phyloP scores from a whole-genome alignment of 1,140 invertebrate genomes.

The Trinorchestia longiramus region DNA sequence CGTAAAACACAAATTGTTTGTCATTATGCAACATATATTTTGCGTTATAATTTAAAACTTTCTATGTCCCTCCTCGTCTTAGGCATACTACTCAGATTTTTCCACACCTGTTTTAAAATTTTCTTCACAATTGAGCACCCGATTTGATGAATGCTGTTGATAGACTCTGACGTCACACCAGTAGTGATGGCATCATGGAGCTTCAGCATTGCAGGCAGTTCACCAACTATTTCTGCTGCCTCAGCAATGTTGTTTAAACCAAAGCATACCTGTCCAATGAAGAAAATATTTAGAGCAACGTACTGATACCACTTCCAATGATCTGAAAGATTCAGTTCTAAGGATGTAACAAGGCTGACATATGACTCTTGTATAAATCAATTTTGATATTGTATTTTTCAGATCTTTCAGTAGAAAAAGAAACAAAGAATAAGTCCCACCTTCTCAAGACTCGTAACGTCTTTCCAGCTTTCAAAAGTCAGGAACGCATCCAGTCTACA shows the following conservation, averaged over 20 bases:
- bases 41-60: not conserved
- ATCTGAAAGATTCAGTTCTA: not conserved
- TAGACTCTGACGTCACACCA: not conserved
- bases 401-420: not conserved
- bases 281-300: not conserved
- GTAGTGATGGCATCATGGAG: not conserved
- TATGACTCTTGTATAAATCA: not conserved
- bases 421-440: not conserved
- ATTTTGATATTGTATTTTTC: not conserved
- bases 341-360: not conserved
- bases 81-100: not conserved
- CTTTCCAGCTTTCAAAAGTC: not conserved
- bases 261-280: not conserved
- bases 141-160: not conserved
- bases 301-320: not conserved
- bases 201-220: not conserved
- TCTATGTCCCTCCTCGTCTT: not conserved
- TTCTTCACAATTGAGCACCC: not conserved
- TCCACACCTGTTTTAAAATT: not conserved
- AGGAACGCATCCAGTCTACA: not conserved
- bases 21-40: not conserved
- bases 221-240: not conserved
- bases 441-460: not conserved
- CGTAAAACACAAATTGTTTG: not conserved
- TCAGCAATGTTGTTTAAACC: conserved; percentile 2